These are phyloP conservation scores for Drosophila austrosaltans DNA, from an alignment of 2,888 invertebrate genomes.

Conservation along the genomic window DNA sequence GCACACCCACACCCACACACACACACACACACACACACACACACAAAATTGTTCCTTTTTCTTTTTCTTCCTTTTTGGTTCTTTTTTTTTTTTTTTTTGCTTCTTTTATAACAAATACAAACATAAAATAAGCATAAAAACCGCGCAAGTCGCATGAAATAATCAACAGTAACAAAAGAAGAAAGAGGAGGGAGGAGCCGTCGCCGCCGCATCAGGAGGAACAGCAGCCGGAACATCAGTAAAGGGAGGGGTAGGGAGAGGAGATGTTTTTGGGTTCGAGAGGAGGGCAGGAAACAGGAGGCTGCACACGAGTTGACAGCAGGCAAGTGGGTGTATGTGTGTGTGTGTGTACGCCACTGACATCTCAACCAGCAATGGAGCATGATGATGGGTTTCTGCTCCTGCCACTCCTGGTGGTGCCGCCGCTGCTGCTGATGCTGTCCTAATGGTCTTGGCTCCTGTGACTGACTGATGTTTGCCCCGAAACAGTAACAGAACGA, in stretches of 20 bases:
- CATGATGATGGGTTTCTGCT: conserved; percentile 22
- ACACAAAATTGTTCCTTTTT: conserved; percentile 22
- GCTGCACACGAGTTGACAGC: conserved; percentile 65
- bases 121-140: conserved; percentile 77
- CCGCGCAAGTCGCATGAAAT: conserved; percentile 71
- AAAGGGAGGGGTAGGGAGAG: neutral
- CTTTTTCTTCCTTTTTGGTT: conserved; percentile 29
- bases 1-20: too few relatives aligned
- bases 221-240: conserved; percentile 8
- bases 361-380: conserved; percentile 65
- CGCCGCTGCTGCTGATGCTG: conserved; percentile 21
- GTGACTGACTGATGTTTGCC: conserved; percentile 74
- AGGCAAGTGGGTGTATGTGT: conserved; percentile 66
- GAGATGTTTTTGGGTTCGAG: neutral
- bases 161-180: conserved; percentile 72
- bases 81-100: conserved; percentile 39
- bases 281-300: conserved; percentile 8
- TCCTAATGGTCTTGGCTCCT: conserved; percentile 72
- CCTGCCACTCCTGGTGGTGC: neutral
- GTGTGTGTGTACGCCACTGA: conserved; percentile 57
- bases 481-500: conserved; percentile 36
- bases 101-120: conserved; percentile 66
- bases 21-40: neutral
- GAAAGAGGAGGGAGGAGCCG: conserved; percentile 2
- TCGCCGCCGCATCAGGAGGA: too few relatives aligned